Evolutionary conservation across 2,797 vertebrate genomes (phyloP).

Genomic region (Catharus ustulatus): DNA sequence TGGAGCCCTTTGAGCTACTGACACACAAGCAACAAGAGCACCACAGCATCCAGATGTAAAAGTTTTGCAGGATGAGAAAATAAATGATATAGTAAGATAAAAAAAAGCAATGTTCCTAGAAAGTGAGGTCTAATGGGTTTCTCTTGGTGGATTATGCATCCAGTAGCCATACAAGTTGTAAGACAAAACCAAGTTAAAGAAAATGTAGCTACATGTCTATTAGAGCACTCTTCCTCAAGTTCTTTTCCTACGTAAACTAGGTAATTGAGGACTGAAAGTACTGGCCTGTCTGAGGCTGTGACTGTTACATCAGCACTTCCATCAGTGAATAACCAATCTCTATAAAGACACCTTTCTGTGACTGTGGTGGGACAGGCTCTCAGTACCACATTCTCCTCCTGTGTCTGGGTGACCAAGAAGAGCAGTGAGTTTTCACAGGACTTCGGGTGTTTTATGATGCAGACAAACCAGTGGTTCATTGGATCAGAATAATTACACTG

Average conservation of each 20-base stretch:
- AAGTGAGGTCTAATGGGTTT: neutral
- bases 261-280: neutral
- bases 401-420: neutral
- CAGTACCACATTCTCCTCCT: neutral
- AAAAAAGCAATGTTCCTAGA: neutral
- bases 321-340: neutral
- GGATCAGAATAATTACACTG: neutral
- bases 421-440: neutral
- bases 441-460: rapidly evolving
- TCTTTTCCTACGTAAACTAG: neutral
- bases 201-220: neutral
- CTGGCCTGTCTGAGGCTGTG: neutral
- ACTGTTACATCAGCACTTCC: neutral
- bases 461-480: neutral
- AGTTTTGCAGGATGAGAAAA: neutral
- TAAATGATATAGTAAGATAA: neutral
- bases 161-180: neutral
- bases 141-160: neutral
- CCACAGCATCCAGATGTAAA: neutral
- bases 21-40: neutral
- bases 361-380: neutral
- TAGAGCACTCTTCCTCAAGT: neutral
- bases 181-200: neutral
- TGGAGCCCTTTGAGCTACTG: neutral
- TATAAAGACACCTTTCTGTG: neutral